Evolutionary conservation across 2,113 vertebrate genomes (phyloP).

Genomic region (Psittacara wagleri): DNA sequence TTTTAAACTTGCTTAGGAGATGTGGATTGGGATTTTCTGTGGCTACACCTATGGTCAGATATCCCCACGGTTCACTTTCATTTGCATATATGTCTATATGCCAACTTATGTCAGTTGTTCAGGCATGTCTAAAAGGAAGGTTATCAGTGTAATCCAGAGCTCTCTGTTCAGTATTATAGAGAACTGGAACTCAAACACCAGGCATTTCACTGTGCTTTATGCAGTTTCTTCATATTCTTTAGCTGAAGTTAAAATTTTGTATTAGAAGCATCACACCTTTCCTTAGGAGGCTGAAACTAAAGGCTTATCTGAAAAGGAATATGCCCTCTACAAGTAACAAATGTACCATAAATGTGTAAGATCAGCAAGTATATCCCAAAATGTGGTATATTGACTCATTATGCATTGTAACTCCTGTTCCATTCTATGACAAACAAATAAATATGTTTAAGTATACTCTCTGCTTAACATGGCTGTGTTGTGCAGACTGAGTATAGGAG

Average conservation of each 20-base stretch:
- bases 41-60: not conserved
- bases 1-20: accelerated
- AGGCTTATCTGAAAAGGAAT: not conserved
- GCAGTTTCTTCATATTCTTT: not conserved
- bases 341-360: not conserved
- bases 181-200: not conserved
- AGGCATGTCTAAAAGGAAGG: not conserved
- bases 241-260: not conserved
- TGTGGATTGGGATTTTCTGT: not conserved
- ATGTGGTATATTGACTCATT: not conserved
- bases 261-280: not conserved
- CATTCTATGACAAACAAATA: not conserved
- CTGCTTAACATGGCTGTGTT: not conserved
- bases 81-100: accelerated
- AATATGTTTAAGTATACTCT: not conserved
- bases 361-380: not conserved
- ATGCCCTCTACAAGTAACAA: not conserved
- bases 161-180: not conserved
- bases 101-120: not conserved
- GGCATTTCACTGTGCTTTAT: not conserved
- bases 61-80: not conserved
- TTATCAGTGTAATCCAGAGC: not conserved
- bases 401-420: not conserved
- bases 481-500: not conserved
- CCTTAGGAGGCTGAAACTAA: not conserved